Evolutionary conservation across 2,797 vertebrate genomes (phyloP).

Genomic region (Gephyroberyx darwinii): DNA sequence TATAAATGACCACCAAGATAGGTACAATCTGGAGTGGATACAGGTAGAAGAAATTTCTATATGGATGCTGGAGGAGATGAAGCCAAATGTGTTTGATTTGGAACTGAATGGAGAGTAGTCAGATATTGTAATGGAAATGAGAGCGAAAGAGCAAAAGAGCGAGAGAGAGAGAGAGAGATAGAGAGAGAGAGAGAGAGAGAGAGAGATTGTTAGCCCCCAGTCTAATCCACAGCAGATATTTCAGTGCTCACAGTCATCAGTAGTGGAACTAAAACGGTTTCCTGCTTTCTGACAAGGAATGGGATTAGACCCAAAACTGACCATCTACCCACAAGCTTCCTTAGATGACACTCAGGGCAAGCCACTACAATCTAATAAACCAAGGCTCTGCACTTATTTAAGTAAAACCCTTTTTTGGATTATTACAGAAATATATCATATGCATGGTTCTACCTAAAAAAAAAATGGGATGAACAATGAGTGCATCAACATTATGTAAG

Average conservation of each 20-base stretch:
- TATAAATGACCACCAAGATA: too few species aligned
- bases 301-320: slow-evolving; percentile 34
- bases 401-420: too few species aligned
- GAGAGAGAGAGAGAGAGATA: too few species aligned
- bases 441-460: too few species aligned
- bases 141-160: slow-evolving; percentile 33
- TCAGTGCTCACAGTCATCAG: slow-evolving; percentile 25
- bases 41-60: neutral
- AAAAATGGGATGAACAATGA: too few species aligned
- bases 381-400: neutral
- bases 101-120: slow-evolving; percentile 20
- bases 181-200: slow-evolving; percentile 26
- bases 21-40: neutral
- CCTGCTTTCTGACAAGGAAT: slow-evolving; percentile 33
- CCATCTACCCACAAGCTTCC: slow-evolving; percentile 26
- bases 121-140: slow-evolving; percentile 52
- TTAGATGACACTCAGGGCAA: slow-evolving; percentile 10
- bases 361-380: neutral
- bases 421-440: too few species aligned
- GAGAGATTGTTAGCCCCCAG: slow-evolving; percentile 28
- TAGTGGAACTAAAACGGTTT: slow-evolving; percentile 55
- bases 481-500: too few species aligned
- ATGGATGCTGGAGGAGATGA: neutral
- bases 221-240: slow-evolving; percentile 49
- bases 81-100: slow-evolving; percentile 36